phyloP scores from a whole-genome alignment of 2,797 vertebrate species.

The Tenualosa ilisha region DNA sequence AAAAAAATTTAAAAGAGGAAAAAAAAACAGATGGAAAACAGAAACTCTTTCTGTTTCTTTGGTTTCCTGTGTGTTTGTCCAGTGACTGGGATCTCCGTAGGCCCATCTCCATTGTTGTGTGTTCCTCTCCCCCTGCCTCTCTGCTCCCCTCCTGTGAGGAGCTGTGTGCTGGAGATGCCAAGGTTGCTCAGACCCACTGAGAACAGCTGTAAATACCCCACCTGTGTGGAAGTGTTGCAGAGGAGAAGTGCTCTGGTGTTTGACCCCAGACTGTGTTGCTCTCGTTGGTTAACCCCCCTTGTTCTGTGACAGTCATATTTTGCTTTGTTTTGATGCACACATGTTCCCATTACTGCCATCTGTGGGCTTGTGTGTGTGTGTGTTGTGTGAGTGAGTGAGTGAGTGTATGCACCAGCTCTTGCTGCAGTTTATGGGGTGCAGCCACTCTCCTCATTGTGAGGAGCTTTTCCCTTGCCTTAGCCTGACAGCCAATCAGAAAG shows the following conservation, averaged over 20 bases:
- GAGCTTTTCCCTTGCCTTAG: constrained; percentile 91
- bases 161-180: neutral
- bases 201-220: neutral
- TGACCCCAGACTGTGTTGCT: constrained; percentile 29
- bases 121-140: neutral
- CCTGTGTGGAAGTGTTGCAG: neutral
- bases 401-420: constrained; percentile 57
- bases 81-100: neutral
- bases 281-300: constrained; percentile 56
- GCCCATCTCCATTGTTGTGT: neutral
- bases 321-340: neutral
- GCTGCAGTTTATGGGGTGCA: constrained; percentile 77
- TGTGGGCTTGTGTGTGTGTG: constrained; percentile 44
- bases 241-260: neutral
- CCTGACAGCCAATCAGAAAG: constrained; percentile 82
- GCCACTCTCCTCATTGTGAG: constrained; percentile 87
- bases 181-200: neutral
- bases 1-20: constrained; percentile 50
- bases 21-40: constrained; percentile 43
- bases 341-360: constrained; percentile 49
- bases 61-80: constrained; percentile 47
- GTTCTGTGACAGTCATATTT: neutral
- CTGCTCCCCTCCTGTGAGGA: neutral
- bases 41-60: constrained; percentile 55
- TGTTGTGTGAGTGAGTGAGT: constrained; percentile 29